Percentiles rank a stretch among this genome's conserved stretches.
Evolutionary conservation across 2,797 vertebrate genomes (phyloP).

Genomic region (Pristis pectinata): DNA sequence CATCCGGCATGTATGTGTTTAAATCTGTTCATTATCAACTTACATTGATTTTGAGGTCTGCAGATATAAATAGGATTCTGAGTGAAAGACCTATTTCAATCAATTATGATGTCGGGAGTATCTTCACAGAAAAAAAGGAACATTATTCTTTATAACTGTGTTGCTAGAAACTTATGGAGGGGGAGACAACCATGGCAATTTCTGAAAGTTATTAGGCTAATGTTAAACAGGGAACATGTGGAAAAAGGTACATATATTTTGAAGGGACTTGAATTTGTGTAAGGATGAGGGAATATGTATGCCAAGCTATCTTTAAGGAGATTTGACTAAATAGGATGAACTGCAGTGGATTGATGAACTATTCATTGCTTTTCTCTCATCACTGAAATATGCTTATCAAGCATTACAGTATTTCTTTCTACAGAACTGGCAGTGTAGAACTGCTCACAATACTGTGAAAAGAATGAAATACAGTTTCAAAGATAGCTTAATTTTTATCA

Average conservation of each 20-base stretch:
- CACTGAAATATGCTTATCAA: not conserved
- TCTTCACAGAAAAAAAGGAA: not conserved
- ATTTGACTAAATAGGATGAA: not conserved
- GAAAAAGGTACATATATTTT: not conserved
- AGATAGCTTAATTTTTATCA: not conserved
- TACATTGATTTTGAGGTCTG: not conserved
- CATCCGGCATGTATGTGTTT: not conserved
- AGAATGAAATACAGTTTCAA: not conserved
- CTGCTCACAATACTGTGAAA: not conserved
- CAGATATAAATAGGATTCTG: not conserved
- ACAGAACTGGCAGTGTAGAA: not conserved
- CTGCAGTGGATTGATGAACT: not conserved
- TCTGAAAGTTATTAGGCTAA: not conserved
- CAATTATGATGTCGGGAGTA: not conserved
- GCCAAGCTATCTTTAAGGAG: not conserved
- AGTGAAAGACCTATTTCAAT: not conserved
- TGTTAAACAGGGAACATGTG: not conserved
- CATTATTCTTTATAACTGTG: not conserved
- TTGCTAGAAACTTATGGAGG: not conserved
- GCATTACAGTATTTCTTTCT: not conserved
- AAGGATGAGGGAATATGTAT: not conserved
- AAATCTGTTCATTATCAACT: constrained; percentile 2
- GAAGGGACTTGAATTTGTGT: not conserved
- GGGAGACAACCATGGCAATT: not conserved
- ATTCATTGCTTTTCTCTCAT: not conserved